These are phyloP conservation scores for Luperina nickerlii DNA, from an alignment of 2,888 invertebrate genomes.

Conservation along the genomic window DNA sequence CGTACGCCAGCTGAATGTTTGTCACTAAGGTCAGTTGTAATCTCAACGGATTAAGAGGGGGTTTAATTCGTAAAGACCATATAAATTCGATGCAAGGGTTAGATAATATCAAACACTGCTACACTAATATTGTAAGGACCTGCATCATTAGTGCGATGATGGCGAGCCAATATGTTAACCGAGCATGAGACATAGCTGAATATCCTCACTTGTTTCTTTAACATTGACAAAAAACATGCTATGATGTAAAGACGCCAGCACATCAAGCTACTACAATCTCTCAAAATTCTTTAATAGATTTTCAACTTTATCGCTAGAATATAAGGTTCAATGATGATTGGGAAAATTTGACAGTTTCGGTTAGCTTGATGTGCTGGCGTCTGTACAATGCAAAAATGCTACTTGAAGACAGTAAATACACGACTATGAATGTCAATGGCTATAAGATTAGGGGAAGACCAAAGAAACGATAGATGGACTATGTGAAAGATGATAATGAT, in stretches of 20 bases:
- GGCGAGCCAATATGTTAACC: not conserved
- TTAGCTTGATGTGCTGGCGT: too few relatives aligned
- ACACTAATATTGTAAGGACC: not conserved
- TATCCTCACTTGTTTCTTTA: not conserved
- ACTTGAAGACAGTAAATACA: not conserved
- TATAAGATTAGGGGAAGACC: not conserved
- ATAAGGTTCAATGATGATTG: too few relatives aligned
- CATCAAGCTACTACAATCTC: too few relatives aligned
- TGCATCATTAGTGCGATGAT: not conserved
- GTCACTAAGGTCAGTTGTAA: constrained; percentile 65
- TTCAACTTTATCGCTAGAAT: too few relatives aligned
- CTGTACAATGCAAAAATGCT: not conserved
- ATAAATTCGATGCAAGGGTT: not conserved
- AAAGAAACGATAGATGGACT: too few relatives aligned
- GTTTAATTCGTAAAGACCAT: constrained; percentile 23
- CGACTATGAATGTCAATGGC: not conserved
- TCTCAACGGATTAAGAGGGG: constrained; percentile 71
- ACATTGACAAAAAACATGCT: not conserved
- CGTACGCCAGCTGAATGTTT: constrained; percentile 56
- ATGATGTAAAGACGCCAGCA: too few relatives aligned
- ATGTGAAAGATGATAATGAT: too few relatives aligned
- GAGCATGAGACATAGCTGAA: not conserved
- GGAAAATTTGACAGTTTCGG: too few relatives aligned
- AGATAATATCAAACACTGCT: not conserved
- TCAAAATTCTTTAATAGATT: too few relatives aligned